Evolutionary conservation across 2,113 vertebrate species (phyloP).

Genomic region (Anthoscopus minutus): DNA sequence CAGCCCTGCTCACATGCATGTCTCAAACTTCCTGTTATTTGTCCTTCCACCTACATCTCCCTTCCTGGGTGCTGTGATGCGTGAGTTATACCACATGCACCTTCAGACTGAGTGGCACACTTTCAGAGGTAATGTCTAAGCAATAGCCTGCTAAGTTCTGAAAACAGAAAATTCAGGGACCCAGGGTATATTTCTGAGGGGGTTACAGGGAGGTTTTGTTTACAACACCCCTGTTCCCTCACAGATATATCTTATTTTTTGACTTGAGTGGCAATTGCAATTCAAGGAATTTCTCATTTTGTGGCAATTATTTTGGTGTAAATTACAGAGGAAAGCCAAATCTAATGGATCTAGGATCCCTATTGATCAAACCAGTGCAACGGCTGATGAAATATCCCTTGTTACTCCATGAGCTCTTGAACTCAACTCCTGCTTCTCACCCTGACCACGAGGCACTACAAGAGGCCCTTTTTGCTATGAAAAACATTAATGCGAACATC

Average conservation of each 20-base stretch:
- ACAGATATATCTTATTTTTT: background rate
- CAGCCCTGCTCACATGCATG: background rate
- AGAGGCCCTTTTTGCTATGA: slow-evolving; percentile 79
- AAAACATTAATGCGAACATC: slow-evolving; percentile 89
- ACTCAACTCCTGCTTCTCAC: slow-evolving; percentile 86
- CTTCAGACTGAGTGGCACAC: background rate
- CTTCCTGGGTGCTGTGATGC: background rate
- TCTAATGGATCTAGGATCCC: slow-evolving; percentile 89
- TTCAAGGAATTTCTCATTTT: background rate
- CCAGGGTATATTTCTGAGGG: background rate
- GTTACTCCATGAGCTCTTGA: slow-evolving; percentile 85
- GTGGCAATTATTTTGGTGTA: background rate
- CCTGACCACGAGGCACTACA: slow-evolving; percentile 78
- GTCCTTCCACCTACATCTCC: slow-evolving; percentile 7
- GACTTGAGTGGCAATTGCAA: background rate
- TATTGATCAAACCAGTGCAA: slow-evolving; percentile 95
- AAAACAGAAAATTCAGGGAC: background rate
- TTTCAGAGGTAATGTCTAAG: background rate
- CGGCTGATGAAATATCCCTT: slow-evolving; percentile 96
- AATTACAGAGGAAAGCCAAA: slow-evolving; percentile 85
- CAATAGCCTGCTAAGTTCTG: background rate
- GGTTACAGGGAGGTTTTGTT: background rate
- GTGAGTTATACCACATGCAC: background rate
- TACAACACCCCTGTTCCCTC: background rate
- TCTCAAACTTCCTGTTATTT: slow-evolving; percentile 38